phyloP scores from a whole-genome alignment of 2,888 invertebrate species.

The Clunio marinus region DNA sequence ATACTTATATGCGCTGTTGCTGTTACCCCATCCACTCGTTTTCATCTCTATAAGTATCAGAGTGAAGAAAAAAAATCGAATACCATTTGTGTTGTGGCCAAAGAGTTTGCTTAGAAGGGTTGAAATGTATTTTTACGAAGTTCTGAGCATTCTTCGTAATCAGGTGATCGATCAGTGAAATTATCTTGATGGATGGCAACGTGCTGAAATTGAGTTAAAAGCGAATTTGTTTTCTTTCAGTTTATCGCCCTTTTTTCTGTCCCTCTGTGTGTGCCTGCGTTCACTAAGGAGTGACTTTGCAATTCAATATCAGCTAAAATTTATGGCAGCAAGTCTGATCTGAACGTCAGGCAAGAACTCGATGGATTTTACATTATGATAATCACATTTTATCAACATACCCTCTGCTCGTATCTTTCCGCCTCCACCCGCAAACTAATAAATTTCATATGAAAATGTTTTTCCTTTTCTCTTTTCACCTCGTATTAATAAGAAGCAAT shows the following conservation, averaged over 20 bases:
- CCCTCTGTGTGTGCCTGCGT: not conserved
- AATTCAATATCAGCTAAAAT: not conserved
- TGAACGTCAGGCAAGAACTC: not conserved
- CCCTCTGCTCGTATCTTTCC: not conserved
- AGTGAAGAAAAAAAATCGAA: not conserved
- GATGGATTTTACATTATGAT: conserved; percentile 26
- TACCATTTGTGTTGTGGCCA: conserved; percentile 22
- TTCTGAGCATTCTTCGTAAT: conserved; percentile 9
- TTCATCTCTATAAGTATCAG: not conserved
- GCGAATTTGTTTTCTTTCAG: conserved; percentile 26
- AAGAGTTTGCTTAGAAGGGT: conserved; percentile 8
- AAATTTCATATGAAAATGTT: conserved; percentile 27
- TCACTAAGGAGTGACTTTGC: not conserved
- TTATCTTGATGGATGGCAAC: conserved; percentile 38
- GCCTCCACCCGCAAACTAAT: conserved; percentile 9
- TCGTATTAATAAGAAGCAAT: conserved; percentile 34
- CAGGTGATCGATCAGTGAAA: conserved; percentile 35
- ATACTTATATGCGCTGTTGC: conserved; percentile 14
- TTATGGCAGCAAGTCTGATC: conserved; percentile 6
- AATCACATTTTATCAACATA: conserved; percentile 32
- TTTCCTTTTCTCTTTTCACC: not conserved
- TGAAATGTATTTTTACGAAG: not conserved
- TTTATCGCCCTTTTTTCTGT: not conserved
- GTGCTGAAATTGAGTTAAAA: conserved; percentile 37
- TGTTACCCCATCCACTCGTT: not conserved